A percentile compares a stretch with the other conserved stretches of the same genome.
These are phyloP conservation scores for Crossocerus cetratus DNA, from an alignment of 2,888 invertebrate species.

Conservation along the genomic window DNA sequence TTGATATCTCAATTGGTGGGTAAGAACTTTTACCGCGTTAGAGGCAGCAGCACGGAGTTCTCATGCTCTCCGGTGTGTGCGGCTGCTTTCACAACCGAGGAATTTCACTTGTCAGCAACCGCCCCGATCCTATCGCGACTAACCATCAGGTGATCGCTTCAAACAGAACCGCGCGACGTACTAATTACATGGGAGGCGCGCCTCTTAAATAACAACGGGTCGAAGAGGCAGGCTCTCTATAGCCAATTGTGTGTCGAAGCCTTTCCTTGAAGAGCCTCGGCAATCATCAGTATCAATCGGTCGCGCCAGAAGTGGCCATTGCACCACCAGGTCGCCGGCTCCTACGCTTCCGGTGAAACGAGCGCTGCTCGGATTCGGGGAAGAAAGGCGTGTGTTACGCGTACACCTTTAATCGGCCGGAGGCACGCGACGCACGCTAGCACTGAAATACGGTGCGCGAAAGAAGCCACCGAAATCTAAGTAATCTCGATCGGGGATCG, in stretches of 20 bases:
- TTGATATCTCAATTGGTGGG: slow-evolving; percentile 61
- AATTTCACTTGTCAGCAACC: slow-evolving; percentile 54
- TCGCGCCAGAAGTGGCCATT: background rate
- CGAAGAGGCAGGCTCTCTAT: too few relatives aligned
- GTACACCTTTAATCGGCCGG: too few relatives aligned
- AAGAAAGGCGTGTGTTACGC: too few relatives aligned
- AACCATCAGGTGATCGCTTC: slow-evolving; percentile 23
- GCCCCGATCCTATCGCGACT: slow-evolving; percentile 20
- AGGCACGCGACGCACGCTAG: slow-evolving; percentile 8
- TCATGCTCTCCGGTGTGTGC: slow-evolving; percentile 30
- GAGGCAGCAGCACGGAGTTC: slow-evolving; percentile 34
- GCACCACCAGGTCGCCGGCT: too few relatives aligned
- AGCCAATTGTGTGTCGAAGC: too few relatives aligned
- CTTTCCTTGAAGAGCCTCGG: background rate
- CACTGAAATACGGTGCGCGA: slow-evolving; percentile 14
- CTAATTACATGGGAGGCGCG: background rate
- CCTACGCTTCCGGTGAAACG: too few relatives aligned
- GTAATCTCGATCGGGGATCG: slow-evolving; percentile 16
- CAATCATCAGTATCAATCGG: background rate
- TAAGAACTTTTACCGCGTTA: slow-evolving; percentile 50
- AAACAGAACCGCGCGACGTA: slow-evolving; percentile 22
- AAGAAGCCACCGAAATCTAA: slow-evolving; percentile 18
- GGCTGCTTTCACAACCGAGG: slow-evolving; percentile 25
- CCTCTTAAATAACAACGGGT: background rate
- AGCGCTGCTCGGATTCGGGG: too few relatives aligned